These are phyloP conservation scores for Hydra vulgaris DNA, from an alignment of 30 jellyfish, hydroid and myxozoan species.

Conservation along the genomic window DNA sequence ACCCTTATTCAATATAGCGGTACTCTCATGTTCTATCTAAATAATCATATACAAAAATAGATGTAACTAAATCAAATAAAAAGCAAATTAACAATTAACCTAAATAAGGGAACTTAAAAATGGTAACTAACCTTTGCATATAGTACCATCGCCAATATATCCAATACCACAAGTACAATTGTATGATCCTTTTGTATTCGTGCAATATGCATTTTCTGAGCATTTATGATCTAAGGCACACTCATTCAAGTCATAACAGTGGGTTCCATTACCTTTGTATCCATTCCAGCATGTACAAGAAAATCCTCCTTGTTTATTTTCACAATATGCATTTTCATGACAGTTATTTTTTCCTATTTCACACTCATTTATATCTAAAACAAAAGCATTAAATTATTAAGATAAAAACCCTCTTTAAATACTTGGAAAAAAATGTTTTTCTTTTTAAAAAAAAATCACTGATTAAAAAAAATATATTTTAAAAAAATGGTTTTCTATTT, in stretches of 20 bases:
- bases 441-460: too few relatives aligned
- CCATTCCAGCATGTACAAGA: constrained; percentile 34
- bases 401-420: background rate
- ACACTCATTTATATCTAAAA: constrained; percentile 10
- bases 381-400: background rate
- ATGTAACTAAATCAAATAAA: too few relatives aligned
- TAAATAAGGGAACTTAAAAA: too few relatives aligned
- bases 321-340: background rate
- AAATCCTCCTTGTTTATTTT: constrained; percentile 4
- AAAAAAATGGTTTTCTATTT: too few relatives aligned
- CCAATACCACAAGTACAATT: constrained; percentile 60
- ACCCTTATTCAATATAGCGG: too few relatives aligned
- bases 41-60: too few relatives aligned
- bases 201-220: constrained; percentile 32
- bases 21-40: too few relatives aligned
- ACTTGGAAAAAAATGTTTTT: too few relatives aligned
- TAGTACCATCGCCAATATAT: constrained; percentile 51
- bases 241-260: constrained; percentile 36
- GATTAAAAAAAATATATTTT: too few relatives aligned
- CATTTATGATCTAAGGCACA: constrained; percentile 32
- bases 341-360: background rate
- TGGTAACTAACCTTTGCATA: constrained; percentile 43
- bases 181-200: constrained; percentile 44
- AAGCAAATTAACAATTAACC: too few relatives aligned
- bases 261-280: constrained; percentile 43